These are phyloP conservation scores for Deroptyus accipitrinus DNA, from an alignment of 2,113 vertebrate genomes.

Conservation along the genomic window DNA sequence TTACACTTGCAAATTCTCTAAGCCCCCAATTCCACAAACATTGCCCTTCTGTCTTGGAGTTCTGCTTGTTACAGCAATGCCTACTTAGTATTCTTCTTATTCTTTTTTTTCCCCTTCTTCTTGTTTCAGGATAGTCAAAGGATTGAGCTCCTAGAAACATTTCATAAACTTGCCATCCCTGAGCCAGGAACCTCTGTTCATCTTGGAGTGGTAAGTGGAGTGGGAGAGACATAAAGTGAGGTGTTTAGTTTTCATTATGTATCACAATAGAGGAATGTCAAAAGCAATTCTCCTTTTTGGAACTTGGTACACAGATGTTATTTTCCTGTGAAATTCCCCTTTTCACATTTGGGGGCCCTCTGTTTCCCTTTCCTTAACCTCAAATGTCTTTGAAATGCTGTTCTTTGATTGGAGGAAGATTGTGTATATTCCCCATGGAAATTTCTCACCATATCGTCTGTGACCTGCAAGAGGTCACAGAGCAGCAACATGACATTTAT, in stretches of 20 bases:
- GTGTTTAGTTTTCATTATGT: not conserved
- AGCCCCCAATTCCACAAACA: not conserved
- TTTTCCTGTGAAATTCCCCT: constrained; percentile 6
- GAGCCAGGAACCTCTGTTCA: constrained; percentile 89
- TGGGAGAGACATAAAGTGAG: not conserved
- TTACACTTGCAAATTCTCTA: not conserved
- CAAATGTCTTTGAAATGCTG: not conserved
- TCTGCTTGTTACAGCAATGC: not conserved
- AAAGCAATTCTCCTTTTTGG: not conserved
- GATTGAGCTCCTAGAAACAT: constrained; percentile 88
- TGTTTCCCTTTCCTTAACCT: not conserved
- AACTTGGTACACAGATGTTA: not conserved
- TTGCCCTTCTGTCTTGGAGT: not conserved
- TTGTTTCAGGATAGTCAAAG: constrained; percentile 87
- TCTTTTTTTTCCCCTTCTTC: not conserved
- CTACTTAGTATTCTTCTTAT: not conserved
- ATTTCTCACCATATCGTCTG: not conserved
- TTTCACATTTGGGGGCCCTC: not conserved
- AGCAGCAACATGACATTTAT: not conserved
- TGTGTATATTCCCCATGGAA: not conserved
- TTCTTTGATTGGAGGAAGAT: not conserved
- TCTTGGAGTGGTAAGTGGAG: constrained; percentile 88
- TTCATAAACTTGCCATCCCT: constrained; percentile 86
- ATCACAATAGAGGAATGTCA: not conserved
- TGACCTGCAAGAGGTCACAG: not conserved